Evolutionary conservation across 2,797 vertebrate species (phyloP).

Genomic region (Thalassophryne amazonica): DNA sequence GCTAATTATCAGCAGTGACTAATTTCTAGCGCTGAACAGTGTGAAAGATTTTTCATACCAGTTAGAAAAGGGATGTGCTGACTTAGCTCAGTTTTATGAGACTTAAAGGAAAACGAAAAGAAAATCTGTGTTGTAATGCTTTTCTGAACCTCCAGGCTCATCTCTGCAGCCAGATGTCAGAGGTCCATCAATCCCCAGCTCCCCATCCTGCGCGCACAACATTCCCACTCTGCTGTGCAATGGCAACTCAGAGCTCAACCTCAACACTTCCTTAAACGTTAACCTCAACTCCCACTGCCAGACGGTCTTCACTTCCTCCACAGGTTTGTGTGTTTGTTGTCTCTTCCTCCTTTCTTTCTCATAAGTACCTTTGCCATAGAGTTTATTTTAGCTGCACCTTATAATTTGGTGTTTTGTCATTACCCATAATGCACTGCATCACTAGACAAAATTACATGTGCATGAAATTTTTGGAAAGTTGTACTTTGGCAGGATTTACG

Average conservation of each 20-base stretch:
- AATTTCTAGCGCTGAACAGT: not conserved
- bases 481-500: too few species aligned
- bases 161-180: conserved; percentile 80
- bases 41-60: not conserved
- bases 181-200: conserved; percentile 82
- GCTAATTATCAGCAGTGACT: conserved; percentile 23
- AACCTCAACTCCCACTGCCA: conserved; percentile 79
- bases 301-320: conserved; percentile 78
- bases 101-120: too few species aligned
- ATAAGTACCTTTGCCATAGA: too few species aligned
- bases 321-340: conserved; percentile 55
- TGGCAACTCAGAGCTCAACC: conserved; percentile 82
- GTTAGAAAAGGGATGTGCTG: not conserved
- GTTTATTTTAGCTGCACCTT: too few species aligned
- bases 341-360: not conserved
- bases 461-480: too few species aligned
- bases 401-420: too few species aligned
- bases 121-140: not conserved
- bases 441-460: too few species aligned
- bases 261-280: conserved; percentile 72
- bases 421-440: too few species aligned
- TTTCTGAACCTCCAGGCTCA: conserved; percentile 78
- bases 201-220: conserved; percentile 84
- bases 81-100: too few species aligned
- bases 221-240: conserved; percentile 82